Evolutionary conservation across 2,797 vertebrate genomes (phyloP).

Genomic region (Sebastes oblongus): DNA sequence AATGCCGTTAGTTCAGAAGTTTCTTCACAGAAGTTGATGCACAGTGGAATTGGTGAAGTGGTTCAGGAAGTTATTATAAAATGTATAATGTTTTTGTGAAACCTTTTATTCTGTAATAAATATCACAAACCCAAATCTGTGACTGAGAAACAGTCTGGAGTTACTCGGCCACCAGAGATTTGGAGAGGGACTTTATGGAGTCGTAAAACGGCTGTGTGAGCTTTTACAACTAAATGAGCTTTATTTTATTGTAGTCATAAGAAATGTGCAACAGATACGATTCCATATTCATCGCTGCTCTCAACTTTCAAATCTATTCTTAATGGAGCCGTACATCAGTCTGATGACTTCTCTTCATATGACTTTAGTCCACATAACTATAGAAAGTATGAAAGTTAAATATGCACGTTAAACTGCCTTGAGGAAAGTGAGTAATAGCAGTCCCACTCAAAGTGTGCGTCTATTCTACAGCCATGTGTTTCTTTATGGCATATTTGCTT

Average conservation of each 20-base stretch:
- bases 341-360: neutral
- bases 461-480: neutral
- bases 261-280: constrained; percentile 11
- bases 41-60: neutral
- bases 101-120: neutral
- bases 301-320: constrained; percentile 8
- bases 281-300: constrained; percentile 13
- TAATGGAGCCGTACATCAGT: constrained; percentile 9
- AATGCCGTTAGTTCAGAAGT: neutral
- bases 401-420: neutral
- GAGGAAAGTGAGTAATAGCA: neutral
- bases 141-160: neutral
- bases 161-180: constrained; percentile 9
- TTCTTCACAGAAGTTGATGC: neutral
- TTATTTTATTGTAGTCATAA: constrained; percentile 48
- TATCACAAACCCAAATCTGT: neutral
- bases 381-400: neutral
- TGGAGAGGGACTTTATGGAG: constrained; percentile 31
- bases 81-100: neutral
- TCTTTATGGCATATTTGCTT: neutral
- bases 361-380: neutral
- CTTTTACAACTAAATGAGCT: constrained; percentile 40
- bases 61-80: neutral
- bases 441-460: neutral
- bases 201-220: constrained; percentile 32